These are phyloP conservation scores for Fulica atra DNA, from an alignment of 2,113 vertebrate species.

Conservation along the genomic window DNA sequence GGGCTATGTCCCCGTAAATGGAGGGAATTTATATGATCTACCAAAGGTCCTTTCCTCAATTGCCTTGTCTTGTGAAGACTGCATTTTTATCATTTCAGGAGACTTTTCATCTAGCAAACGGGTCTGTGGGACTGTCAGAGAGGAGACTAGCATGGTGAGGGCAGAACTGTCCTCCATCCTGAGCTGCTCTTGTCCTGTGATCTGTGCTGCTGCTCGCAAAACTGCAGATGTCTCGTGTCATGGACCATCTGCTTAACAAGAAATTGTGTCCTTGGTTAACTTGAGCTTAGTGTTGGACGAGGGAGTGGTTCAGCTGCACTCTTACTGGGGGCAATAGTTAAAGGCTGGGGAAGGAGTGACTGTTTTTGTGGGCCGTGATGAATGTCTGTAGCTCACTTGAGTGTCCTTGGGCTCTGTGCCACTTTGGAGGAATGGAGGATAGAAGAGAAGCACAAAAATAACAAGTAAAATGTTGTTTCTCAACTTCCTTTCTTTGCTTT, in stretches of 20 bases:
- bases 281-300: not conserved
- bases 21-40: not conserved
- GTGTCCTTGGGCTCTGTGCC: not conserved
- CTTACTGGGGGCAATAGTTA: not conserved
- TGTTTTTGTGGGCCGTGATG: rapidly evolving
- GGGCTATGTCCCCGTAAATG: not conserved
- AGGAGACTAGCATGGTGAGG: rapidly evolving
- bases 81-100: not conserved
- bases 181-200: not conserved
- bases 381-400: not conserved
- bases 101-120: not conserved
- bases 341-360: not conserved
- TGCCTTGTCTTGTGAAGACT: not conserved
- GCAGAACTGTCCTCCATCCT: not conserved
- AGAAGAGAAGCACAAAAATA: not conserved
- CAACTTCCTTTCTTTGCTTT: not conserved
- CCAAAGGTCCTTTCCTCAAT: not conserved
- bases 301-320: not conserved
- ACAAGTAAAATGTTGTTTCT: not conserved
- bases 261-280: not conserved
- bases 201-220: not conserved
- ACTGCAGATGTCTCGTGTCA: not conserved
- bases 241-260: not conserved
- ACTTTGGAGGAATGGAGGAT: not conserved
- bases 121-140: not conserved